Base-by-base conservation (phyloP, 2,888 invertebrate genomes). In the Maniola hyperantus region DNA sequence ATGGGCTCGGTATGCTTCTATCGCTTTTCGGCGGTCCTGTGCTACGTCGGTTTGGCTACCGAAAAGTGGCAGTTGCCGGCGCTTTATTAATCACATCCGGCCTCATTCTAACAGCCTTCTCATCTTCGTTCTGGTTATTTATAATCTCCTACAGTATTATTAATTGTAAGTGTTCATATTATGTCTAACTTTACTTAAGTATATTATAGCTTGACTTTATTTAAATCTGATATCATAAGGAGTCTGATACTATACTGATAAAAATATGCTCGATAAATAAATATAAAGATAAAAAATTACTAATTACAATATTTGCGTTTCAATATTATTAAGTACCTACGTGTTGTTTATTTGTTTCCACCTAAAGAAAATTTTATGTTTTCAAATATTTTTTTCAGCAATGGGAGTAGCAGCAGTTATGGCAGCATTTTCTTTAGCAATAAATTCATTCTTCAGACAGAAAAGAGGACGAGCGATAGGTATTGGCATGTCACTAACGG, bases 21-120 rank as follows among this genome's bases (percentile, higher is more conserved):
- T 95, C 95, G 0, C 87, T 96, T 66, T 88, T 95, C 67, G 95
- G 95, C 71, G 96, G 95, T 0, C 94, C 95, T 0, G 80, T 95
- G 8, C 79, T 96, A 7, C 91, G 92, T 67, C 85, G 84, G 33
- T 95, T 92, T 73, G 95, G 95, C 13, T 96, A 94, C 79, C 88
- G 96, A 72, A 95, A 95, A 84, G 90, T 95, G 8, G 94, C 95
- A 2, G 80, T 94, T 0, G 69, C 83, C 18, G 95, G 95, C 10
- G 93, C 94, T 1, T 57, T 93, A 34, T 80, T 94, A 50, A 92
- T 94, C 58, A 88, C 93, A 11, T 57, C 78, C 6, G 96, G 96
- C 11, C 87, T 95, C n/a, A 88, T 94, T 67, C 72, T 94, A 42
- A 95, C 95, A 0, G 84, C 95, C 6, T 89, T 89, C 65, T 92